These are phyloP conservation scores for Axea sp. DNA, from an alignment of 2,888 invertebrate genomes.

Conservation along the genomic window DNA sequence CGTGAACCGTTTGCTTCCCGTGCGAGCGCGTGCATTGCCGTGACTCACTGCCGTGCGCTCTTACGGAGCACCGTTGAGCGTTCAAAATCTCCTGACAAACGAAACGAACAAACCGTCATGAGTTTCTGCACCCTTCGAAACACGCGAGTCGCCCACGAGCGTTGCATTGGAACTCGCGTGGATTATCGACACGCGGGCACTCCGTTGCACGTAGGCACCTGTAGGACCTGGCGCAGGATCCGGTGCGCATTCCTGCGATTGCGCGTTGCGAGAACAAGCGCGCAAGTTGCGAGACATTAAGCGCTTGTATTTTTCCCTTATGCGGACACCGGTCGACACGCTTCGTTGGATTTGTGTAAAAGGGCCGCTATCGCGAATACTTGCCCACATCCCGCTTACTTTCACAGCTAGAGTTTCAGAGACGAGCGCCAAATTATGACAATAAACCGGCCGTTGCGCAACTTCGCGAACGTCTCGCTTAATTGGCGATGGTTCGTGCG, in stretches of 20 bases:
- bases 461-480: too few species aligned
- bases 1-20: too few species aligned
- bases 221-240: constrained; percentile 21
- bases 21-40: too few species aligned
- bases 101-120: too few species aligned
- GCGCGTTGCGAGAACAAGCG: constrained; percentile 27
- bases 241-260: constrained; percentile 27
- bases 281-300: constrained; percentile 23
- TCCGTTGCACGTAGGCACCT: constrained; percentile 20
- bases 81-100: too few species aligned
- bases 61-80: too few species aligned
- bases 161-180: background rate
- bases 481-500: too few species aligned
- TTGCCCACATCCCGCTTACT: constrained; percentile 20
- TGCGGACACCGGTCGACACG: constrained; percentile 22
- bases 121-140: too few species aligned
- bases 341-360: constrained; percentile 23
- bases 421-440: constrained; percentile 36
- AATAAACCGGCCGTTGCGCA: constrained; percentile 14
- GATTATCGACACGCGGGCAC: constrained; percentile 7
- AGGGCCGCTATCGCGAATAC: constrained; percentile 22
- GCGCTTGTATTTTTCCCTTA: constrained; percentile 30
- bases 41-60: too few species aligned
- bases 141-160: constrained; percentile 3
- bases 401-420: constrained; percentile 28